Percentiles rank a stretch among this genome's conserved stretches.
Evolutionary conservation across 1,140 invertebrate genomes (phyloP).

Genomic region (Diachasmimorpha longicaudata): DNA sequence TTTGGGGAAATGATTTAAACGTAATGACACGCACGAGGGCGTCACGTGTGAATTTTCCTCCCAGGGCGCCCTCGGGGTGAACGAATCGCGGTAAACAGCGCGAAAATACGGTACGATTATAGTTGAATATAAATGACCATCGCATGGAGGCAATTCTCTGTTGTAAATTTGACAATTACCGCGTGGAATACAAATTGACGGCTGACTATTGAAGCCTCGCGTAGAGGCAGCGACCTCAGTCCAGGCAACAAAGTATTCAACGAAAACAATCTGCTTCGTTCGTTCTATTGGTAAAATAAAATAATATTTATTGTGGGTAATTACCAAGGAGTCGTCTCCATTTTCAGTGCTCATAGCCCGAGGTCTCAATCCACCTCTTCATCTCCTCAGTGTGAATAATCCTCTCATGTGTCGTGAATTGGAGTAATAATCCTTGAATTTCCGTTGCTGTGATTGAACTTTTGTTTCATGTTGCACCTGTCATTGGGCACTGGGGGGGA

Average conservation of each 20-base stretch:
- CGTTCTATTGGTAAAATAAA: background rate
- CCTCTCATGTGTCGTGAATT: constrained; percentile 28
- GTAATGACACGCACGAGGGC: background rate
- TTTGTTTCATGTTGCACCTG: constrained; percentile 30
- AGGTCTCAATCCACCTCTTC: constrained; percentile 37
- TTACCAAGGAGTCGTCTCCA: constrained; percentile 64
- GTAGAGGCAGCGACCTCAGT: too few relatives aligned
- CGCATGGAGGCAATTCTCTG: background rate
- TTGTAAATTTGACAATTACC: background rate
- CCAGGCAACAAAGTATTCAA: too few relatives aligned
- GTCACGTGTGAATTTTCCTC: constrained; percentile 1
- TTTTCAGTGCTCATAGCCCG: constrained; percentile 63
- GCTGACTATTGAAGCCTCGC: background rate
- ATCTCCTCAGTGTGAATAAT: constrained; percentile 26
- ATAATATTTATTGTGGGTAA: constrained; percentile 19
- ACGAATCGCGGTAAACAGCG: background rate
- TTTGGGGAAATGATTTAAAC: background rate
- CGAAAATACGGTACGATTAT: background rate
- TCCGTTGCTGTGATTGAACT: background rate
- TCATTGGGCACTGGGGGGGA: constrained; percentile 41
- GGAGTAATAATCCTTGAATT: constrained; percentile 5
- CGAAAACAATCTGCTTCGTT: too few relatives aligned
- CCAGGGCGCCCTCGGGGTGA: background rate
- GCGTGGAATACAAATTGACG: background rate
- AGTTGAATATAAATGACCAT: constrained; percentile 15